Evolutionary conservation across 1,140 invertebrate species (phyloP), one percentile per base, ranked within the genome.

Genomic region (Goniozus legneri): DNA sequence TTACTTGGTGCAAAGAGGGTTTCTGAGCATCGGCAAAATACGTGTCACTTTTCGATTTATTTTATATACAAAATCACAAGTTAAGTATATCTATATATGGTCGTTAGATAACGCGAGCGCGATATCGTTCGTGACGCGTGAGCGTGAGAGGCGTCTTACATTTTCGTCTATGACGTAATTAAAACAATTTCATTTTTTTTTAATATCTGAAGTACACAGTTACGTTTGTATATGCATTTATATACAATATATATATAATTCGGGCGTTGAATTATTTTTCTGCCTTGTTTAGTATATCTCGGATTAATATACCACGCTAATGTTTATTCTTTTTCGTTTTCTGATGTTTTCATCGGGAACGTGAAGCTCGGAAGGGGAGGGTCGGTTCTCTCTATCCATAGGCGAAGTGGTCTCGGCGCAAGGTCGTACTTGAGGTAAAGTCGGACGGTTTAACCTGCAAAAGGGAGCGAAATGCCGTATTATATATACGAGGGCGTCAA

Each of bases 1-100:
- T 34, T 27, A 27, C 44, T 27, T n/a, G 37, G 24, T 7, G 34
- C 19, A 36, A 31, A 24, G n/a, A 13, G 47, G 3, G 15, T 27
- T 39, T 36, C 21, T 16, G 43, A 36, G 13, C 56, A n/a, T 57
- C 51, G 47, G 49, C 62, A 52, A 52, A 52, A 59, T 45, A 57
- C 47, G 59, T 40, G 50, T 32, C 55, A 47, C 57, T 65, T 69
- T 69, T 69, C n/a, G n/a, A n/a, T n/a, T n/a, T n/a, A n/a, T 67
- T 69, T 69, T 69, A 69, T 67, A 69, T 66, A 66, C 62, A 66
- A 64, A 69, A 68, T 67, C 67, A 66, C 67, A 68, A 65, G 56
- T 58, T 62, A 63, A 56, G 47, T 58, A 54, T 54, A 59, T 45
- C 42, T 56, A 51, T n/a, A n/a, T n/a, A n/a, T n/a, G n/a, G n/a